These are phyloP conservation scores for Silurus asotus DNA, from an alignment of 2,113 vertebrate genomes.

Conservation along the genomic window DNA sequence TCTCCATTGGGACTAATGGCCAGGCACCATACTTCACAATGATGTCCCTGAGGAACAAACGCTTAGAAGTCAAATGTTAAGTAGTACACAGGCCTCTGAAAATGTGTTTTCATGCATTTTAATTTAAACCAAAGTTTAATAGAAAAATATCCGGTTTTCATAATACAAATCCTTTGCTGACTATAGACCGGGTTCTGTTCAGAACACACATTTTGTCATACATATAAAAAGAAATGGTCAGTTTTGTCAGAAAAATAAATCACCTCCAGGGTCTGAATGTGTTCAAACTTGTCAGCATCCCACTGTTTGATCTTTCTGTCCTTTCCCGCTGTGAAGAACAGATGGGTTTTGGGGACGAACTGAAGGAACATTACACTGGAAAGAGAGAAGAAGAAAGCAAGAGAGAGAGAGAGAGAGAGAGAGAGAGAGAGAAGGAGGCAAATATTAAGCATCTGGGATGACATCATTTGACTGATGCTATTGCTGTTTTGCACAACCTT, in stretches of 20 bases:
- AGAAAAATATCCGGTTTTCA: conserved; percentile 8
- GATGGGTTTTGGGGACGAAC: conserved; percentile 93
- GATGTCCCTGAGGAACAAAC: conserved; percentile 81
- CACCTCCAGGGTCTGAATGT: conserved; percentile 94
- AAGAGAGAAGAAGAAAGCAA: conserved; percentile 37
- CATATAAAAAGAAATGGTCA: conserved; percentile 2
- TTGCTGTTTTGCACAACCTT: no score
- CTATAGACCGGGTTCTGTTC: conserved; percentile 16
- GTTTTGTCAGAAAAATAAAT: conserved; percentile 47
- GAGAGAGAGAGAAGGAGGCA: neutral
- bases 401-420: neutral
- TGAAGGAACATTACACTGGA: conserved; percentile 93
- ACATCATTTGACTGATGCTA: conserved; percentile 44
- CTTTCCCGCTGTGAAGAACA: conserved; percentile 97
- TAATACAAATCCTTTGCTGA: conserved; percentile 36
- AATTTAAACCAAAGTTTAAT: conserved; percentile 15
- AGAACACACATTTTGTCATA: conserved; percentile 5
- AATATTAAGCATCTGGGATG: conserved; percentile 61
- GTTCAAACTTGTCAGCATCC: conserved; percentile 96
- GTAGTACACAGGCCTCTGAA: neutral
- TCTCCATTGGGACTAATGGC: conserved; percentile 92
- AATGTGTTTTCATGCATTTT: neutral
- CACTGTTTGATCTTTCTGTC: conserved; percentile 95
- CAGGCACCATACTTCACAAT: conserved; percentile 92
- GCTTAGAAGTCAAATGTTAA: neutral